Evolutionary conservation across 2,113 vertebrate genomes (phyloP).

Genomic region (Bos javanicus): DNA sequence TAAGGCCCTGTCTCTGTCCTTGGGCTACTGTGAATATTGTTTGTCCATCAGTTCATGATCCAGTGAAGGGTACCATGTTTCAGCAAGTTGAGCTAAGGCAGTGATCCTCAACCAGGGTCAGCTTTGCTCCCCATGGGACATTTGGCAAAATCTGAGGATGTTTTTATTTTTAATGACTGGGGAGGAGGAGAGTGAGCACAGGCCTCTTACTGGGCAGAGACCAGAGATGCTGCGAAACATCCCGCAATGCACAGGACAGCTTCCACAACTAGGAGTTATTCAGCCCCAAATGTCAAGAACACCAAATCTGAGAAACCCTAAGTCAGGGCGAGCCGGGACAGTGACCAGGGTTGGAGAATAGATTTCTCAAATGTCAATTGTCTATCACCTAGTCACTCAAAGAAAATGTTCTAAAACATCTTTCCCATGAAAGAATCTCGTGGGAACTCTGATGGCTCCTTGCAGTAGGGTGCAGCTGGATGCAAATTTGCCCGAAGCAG

Average conservation of each 20-base stretch:
- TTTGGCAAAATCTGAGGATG: background rate
- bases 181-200: background rate
- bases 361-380: background rate
- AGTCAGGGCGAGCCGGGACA: background rate
- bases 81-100: background rate
- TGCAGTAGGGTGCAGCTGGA: constrained; percentile 67
- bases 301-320: background rate
- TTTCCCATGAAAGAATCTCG: constrained; percentile 21
- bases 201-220: background rate
- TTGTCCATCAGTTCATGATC: background rate
- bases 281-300: background rate
- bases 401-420: constrained; percentile 54
- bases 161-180: background rate
- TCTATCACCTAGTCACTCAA: constrained; percentile 15
- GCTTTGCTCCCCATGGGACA: background rate
- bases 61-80: background rate
- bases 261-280: background rate
- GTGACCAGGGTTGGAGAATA: background rate
- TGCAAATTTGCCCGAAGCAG: constrained; percentile 72
- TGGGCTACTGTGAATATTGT: background rate
- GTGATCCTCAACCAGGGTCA: background rate
- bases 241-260: too few relatives aligned
- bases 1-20: background rate
- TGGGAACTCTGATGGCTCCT: constrained; percentile 46
- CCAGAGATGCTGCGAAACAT: background rate